Conservation (phyloP, 1,140 invertebrate species). For the Euglossa dilemma region DNA sequence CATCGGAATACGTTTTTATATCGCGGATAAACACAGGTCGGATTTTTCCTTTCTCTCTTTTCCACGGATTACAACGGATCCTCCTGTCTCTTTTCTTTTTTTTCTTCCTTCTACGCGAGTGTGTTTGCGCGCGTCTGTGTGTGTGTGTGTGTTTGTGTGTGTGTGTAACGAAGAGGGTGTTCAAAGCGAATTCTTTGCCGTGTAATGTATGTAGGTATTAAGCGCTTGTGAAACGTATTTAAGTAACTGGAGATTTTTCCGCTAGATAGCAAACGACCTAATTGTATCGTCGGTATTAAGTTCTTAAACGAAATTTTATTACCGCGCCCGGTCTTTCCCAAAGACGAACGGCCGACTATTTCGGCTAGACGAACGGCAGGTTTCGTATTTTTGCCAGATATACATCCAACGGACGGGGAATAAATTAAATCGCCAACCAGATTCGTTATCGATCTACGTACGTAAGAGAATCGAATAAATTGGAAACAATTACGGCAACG, state of each 20-base stretch:
- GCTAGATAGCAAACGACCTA: background rate
- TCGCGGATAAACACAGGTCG: constrained; percentile 9
- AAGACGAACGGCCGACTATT: background rate
- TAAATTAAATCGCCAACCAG: background rate
- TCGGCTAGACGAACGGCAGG: no score
- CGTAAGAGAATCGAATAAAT: constrained; percentile 26
- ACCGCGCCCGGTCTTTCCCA: background rate
- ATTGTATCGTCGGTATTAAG: background rate
- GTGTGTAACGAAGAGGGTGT: background rate
- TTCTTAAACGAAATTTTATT: background rate
- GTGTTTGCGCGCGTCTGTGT: no score
- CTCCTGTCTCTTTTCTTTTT: background rate
- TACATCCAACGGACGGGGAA: background rate
- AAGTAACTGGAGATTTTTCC: background rate
- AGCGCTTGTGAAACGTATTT: background rate
- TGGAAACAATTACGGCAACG: constrained; percentile 30
- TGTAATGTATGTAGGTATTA: background rate
- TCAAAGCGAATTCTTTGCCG: background rate
- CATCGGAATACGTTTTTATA: background rate
- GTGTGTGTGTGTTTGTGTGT: no score
- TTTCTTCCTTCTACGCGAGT: background rate
- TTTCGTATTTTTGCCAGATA: no score
- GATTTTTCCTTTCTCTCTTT: background rate
- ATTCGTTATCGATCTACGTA: background rate
- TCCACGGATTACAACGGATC: background rate